Percentiles rank a stretch among this genome's conserved stretches.
Evolutionary conservation across 2,888 invertebrate species (phyloP).

Genomic region (Synergus japonicus): DNA sequence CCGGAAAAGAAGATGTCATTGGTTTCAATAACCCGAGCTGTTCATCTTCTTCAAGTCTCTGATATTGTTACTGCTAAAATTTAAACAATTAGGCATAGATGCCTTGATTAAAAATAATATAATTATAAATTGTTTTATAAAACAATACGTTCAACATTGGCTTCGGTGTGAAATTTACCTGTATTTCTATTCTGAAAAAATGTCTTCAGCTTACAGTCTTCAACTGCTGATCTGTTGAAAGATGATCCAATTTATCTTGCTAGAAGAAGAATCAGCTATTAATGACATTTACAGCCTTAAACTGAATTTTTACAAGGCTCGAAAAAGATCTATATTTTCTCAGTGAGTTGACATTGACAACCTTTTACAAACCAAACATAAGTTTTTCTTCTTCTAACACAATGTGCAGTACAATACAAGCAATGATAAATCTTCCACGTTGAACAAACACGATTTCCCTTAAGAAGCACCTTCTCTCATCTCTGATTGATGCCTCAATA

Average conservation of each 20-base stretch:
- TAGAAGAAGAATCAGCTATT: neutral
- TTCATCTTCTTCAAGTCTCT: neutral
- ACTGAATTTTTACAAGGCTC: neutral
- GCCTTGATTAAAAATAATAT: too few species aligned
- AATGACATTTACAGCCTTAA: neutral
- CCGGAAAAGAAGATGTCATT: constrained; percentile 56
- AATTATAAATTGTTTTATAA: too few species aligned
- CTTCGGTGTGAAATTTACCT: neutral
- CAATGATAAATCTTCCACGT: constrained; percentile 11
- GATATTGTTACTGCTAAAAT: neutral
- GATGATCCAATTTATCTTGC: constrained; percentile 17
- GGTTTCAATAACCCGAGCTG: neutral
- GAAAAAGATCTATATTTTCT: constrained; percentile 7
- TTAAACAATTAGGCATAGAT: neutral
- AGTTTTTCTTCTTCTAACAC: constrained; percentile 17
- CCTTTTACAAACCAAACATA: constrained; percentile 33
- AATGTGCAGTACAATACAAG: neutral
- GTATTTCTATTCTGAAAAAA: neutral
- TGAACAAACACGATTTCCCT: constrained; percentile 35
- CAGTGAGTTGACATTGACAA: constrained; percentile 11
- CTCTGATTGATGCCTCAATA: constrained; percentile 41
- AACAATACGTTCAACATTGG: too few species aligned
- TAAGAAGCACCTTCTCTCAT: constrained; percentile 36
- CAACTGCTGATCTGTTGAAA: neutral
- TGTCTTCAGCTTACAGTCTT: too few species aligned